phyloP scores from a whole-genome alignment of 2,888 invertebrate species.

The Agrotis puta region DNA sequence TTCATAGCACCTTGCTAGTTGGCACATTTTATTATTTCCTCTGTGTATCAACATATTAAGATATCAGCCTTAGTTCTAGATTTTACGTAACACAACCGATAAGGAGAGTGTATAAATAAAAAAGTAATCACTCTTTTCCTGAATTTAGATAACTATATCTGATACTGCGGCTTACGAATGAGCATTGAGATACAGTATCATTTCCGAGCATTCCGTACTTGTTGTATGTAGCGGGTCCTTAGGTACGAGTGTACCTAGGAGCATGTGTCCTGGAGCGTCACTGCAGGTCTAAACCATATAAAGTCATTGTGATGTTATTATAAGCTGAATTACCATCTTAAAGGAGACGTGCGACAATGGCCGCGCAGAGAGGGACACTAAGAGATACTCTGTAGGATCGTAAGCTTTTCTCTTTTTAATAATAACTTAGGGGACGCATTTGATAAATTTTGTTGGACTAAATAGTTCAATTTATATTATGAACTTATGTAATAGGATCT shows the following conservation, averaged over 20 bases:
- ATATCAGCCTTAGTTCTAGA: constrained; percentile 45
- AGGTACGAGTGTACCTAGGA: constrained; percentile 30
- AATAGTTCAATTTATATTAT: background rate
- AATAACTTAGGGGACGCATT: constrained; percentile 47
- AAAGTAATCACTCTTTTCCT: constrained; percentile 49
- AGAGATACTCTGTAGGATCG: constrained; percentile 66
- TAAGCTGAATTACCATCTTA: constrained; percentile 82
- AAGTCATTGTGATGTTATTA: constrained; percentile 72
- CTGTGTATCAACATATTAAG: constrained; percentile 17
- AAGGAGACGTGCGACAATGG: constrained; percentile 77
- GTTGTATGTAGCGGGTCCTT: constrained; percentile 13
- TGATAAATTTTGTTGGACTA: constrained; percentile 42
- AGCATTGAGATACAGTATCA: constrained; percentile 41
- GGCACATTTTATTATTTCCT: constrained; percentile 27
- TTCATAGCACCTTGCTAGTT: constrained; percentile 36
- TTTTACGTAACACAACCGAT: constrained; percentile 50
- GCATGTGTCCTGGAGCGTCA: constrained; percentile 52
- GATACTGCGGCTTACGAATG: constrained; percentile 31
- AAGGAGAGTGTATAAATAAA: constrained; percentile 40
- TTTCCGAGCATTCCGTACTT: constrained; percentile 35
- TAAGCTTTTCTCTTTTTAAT: constrained; percentile 46
- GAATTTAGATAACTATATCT: constrained; percentile 54
- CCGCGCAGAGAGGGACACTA: constrained; percentile 71
- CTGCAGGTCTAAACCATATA: constrained; percentile 63
- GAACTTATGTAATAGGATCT: background rate